Evolutionary conservation across 2,888 invertebrate species (phyloP), one percentile per base, ranked within the genome.

Genomic region (Tenthredo notha): DNA sequence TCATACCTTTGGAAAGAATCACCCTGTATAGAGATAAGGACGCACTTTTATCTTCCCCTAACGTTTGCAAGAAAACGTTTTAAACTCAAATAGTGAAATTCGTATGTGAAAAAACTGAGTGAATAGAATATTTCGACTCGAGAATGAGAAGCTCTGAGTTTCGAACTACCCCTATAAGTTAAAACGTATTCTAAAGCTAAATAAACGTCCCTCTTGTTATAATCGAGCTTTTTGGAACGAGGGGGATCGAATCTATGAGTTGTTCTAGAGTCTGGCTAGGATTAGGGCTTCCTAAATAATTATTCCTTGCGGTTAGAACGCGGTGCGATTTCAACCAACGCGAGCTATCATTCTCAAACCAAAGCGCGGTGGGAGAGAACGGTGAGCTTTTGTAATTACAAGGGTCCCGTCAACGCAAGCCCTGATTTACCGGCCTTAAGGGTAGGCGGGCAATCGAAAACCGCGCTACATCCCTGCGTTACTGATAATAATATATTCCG

Each of bases 321-420:
- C 67, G 15, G 33, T 15, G 43, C 72, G 43, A 74, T 74, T 74
- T 74, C 72, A 10, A 43, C n/a, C 21, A 43, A 3, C 43, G 2
- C 72, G 72, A 43, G 40, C n/a, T 43, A 43, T 74, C 72, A 21
- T 43, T 43, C 72, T n/a, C 10, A 21, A 40, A 1, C 72, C 70
- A 37, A 12, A 1, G 10, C 21, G 72, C 43, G 43, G 18, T 5
- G 29, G 43, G 43, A 25, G 72, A n/a, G 40, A 74, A 50, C 47
- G 75, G 77, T 78, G 84, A 84, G 78, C 77, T 77, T 84, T 84
- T 47, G 84, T 78, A 84, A 84, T 84, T 84, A 84, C 84, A 84
- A 84, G 65, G 67, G 84, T 75, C 58, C 77, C 84, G 84, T 84
- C 84, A 65, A 67, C 84, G 84, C 61, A 33, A 78, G 67, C 54